These are phyloP conservation scores for Cyanistes caeruleus DNA, from an alignment of 2,113 vertebrate species.

Conservation along the genomic window DNA sequence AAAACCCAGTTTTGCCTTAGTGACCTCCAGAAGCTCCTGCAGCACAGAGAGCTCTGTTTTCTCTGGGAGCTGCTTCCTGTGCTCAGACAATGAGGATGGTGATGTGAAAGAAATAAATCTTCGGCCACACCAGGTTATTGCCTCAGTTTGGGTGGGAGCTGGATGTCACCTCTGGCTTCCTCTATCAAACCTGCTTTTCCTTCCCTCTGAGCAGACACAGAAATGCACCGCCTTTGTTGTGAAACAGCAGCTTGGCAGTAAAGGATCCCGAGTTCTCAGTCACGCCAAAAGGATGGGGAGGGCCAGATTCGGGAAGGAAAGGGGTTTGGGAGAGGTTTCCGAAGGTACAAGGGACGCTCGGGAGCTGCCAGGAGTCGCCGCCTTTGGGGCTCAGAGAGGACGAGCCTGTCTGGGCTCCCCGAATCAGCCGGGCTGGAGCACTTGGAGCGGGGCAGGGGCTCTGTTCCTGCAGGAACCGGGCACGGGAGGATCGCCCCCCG, in stretches of 20 bases:
- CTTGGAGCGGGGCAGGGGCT: neutral
- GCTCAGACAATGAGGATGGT: neutral
- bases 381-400: neutral
- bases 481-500: rapidly evolving
- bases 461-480: neutral
- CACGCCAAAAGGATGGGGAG: rapidly evolving
- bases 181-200: neutral
- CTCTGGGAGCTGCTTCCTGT: neutral
- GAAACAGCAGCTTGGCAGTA: neutral
- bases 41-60: neutral
- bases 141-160: neutral
- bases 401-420: neutral
- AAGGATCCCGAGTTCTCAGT: neutral
- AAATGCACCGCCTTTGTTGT: neutral
- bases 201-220: neutral
- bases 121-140: neutral
- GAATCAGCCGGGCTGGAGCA: neutral
- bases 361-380: neutral
- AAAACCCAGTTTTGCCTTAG: neutral
- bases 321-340: neutral
- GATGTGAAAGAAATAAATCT: neutral
- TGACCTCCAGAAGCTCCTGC: neutral
- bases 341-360: too few species aligned
- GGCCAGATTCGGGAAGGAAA: neutral
- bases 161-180: neutral